Base-by-base conservation (phyloP, 2,113 vertebrate genomes). In the Chauna torquata region DNA sequence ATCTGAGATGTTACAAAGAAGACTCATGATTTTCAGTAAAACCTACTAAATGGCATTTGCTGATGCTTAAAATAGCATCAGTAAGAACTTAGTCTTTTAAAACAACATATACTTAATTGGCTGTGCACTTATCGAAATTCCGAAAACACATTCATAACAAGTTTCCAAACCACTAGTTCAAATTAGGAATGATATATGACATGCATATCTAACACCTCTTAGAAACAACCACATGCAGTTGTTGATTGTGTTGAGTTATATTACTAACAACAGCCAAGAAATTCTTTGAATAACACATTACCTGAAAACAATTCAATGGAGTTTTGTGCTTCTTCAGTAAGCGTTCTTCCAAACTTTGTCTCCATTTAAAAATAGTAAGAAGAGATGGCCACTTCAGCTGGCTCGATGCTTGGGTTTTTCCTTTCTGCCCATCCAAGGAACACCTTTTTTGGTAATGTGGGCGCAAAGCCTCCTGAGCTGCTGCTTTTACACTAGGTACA, bases 331-430 rank as follows among this genome's bases (percentile, higher is more conserved):
- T 97, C 96, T 97, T 98, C 90, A 97, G 97, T 38, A 98, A 96
- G 69, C 97, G 97, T 59, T 98, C 96, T 15, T 97, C 94, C 93
- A 98, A 58, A 52, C 65, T 98, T 68, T 98, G 97, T 69, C 97
- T 97, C 98, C 98, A 98, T 82, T 94, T 97, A 96, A 97, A 97
- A 76, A 98, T 81, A 32, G 97, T 97, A 44, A 97, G 89, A 74
- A 98, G 92, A 8, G 97, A 98, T 59, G 98, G 97, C 97, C 97
- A 98, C 82, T 95, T 98, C n/a, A 96, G 80, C 9, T 96, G 95
- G 86, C 84, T 97, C 49, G 96, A 70, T 16, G 98, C 98, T 5
- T 97, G 94, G 34, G 72, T 90, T 84, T 93, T 93, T 75, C 90
- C 86, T 83, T 94, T 95, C 44, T 97, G 94, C 68, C 92, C 82